A percentile compares a stretch with the other conserved stretches of the same genome.
Evolutionary conservation across 2,113 vertebrate genomes (phyloP).

Genomic region (Engystomops pustulosus): DNA sequence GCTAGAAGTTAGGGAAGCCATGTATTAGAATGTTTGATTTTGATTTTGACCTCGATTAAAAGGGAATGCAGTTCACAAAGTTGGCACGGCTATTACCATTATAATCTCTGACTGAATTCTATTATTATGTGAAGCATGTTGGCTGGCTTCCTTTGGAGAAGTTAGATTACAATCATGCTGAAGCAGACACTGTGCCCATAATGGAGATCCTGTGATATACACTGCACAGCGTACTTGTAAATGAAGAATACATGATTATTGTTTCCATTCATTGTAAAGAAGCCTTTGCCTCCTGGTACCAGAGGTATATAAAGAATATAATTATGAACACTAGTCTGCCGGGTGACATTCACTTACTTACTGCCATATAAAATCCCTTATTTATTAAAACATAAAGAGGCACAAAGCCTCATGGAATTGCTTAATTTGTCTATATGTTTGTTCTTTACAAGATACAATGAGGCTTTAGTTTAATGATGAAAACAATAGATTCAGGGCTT

Average conservation of each 20-base stretch:
- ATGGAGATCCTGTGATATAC: conserved; percentile 46
- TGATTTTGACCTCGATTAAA: conserved; percentile 54
- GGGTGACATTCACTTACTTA: conserved; percentile 54
- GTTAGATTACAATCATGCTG: conserved; percentile 55
- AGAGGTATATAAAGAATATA: conserved; percentile 43
- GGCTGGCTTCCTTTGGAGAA: conserved; percentile 44
- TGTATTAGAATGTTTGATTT: conserved; percentile 43
- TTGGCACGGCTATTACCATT: conserved; percentile 45
- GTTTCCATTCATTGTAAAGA: conserved; percentile 46
- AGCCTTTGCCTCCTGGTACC: conserved; percentile 33
- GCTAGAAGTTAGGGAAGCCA: conserved; percentile 28
- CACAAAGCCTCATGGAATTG: conserved; percentile 46
- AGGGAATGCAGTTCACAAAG: conserved; percentile 41
- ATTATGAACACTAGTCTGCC: conserved; percentile 52
- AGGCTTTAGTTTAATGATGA: conserved; percentile 49
- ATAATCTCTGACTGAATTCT: conserved; percentile 52
- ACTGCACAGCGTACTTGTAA: conserved; percentile 22
- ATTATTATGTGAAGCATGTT: conserved; percentile 44
- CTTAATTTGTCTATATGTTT: conserved; percentile 54
- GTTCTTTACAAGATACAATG: conserved; percentile 50
- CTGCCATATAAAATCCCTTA: conserved; percentile 49
- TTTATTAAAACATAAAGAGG: conserved; percentile 56
- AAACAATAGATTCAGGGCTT: conserved; percentile 52
- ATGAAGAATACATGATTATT: conserved; percentile 42
- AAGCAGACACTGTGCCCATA: conserved; percentile 42